Percentiles rank a stretch among this genome's conserved stretches.
phyloP scores from a whole-genome alignment of 92 coral and sea anemone genomes.

The Nematostella vectensis region DNA sequence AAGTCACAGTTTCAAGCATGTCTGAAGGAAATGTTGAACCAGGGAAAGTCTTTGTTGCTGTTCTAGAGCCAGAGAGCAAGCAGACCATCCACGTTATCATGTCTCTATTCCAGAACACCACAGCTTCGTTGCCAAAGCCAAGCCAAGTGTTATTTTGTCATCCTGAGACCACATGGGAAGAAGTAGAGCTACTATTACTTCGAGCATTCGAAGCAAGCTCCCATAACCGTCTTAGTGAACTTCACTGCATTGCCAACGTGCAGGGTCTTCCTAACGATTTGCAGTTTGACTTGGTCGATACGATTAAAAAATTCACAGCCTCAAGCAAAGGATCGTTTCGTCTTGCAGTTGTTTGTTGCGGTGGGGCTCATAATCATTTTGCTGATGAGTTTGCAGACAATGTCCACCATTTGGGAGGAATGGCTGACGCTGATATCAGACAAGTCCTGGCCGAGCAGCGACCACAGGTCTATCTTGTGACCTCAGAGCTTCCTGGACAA shows the following conservation, averaged over 20 bases:
- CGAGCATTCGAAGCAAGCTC: slow-evolving; percentile 64
- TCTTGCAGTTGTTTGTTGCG: slow-evolving; percentile 77
- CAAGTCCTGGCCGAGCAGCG: slow-evolving; percentile 26
- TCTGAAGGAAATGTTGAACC: slow-evolving; percentile 63
- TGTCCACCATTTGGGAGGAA: slow-evolving; percentile 74
- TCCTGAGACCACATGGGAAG: slow-evolving; percentile 83
- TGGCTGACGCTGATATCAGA: slow-evolving; percentile 61
- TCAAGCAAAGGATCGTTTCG: slow-evolving; percentile 34
- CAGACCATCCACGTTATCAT: slow-evolving; percentile 72
- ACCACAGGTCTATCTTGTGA: slow-evolving; percentile 66
- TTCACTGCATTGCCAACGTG: slow-evolving; percentile 90
- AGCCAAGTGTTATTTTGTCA: slow-evolving; percentile 82
- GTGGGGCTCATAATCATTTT: slow-evolving; percentile 85
- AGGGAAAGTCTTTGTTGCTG: slow-evolving; percentile 78
- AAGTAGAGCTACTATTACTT: slow-evolving; percentile 66
- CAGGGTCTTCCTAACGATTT: slow-evolving; percentile 78
- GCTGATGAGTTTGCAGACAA: slow-evolving; percentile 71
- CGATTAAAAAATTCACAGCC: slow-evolving; percentile 35
- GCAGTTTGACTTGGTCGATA: slow-evolving; percentile 73
- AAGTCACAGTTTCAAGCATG: slow-evolving; percentile 2
- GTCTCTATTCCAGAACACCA: slow-evolving; percentile 60
- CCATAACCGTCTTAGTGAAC: slow-evolving; percentile 27
- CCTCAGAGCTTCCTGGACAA: slow-evolving; percentile 83
- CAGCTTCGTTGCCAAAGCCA: slow-evolving; percentile 66
- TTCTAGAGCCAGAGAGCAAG: slow-evolving; percentile 64